Conservation (phyloP, 2,888 invertebrate genomes). For the Protula sp. region DNA sequence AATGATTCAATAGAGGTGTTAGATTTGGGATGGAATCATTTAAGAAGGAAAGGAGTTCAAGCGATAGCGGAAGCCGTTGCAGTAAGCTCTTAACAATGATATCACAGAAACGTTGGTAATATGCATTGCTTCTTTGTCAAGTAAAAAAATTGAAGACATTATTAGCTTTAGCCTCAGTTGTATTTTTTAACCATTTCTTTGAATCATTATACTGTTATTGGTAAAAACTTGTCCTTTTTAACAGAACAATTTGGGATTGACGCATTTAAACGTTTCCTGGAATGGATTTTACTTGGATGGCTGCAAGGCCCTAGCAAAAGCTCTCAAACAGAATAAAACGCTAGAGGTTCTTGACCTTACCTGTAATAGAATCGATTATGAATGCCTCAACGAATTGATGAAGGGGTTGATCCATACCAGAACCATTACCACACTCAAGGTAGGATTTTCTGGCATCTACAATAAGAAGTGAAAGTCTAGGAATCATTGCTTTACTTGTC, state of each 20-base stretch:
- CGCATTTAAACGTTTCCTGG: conserved; percentile 55
- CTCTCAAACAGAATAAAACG: conserved; percentile 40
- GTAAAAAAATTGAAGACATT: not conserved
- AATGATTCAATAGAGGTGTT: conserved; percentile 16
- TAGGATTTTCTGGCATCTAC: too few relatives aligned
- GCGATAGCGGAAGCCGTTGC: conserved; percentile 16
- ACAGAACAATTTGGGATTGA: conserved; percentile 30
- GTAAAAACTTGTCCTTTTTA: too few relatives aligned
- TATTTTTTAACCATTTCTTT: too few relatives aligned
- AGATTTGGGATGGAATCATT: conserved; percentile 23
- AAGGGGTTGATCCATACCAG: not conserved
- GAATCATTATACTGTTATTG: too few relatives aligned
- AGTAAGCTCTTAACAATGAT: conserved; percentile 3
- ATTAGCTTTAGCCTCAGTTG: not conserved
- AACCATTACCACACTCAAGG: not conserved
- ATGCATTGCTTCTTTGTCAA: not conserved
- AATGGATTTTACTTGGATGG: conserved; percentile 56
- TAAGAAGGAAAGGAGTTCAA: conserved; percentile 13
- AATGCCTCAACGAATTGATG: not conserved
- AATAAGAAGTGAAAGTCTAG: too few relatives aligned
- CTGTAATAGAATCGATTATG: conserved; percentile 28
- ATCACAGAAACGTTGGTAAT: not conserved
- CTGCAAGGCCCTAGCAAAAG: conserved; percentile 28
- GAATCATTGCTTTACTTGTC: too few relatives aligned
- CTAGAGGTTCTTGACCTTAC: conserved; percentile 32